A percentile compares a stretch with the other conserved stretches of the same genome.
These are phyloP conservation scores for Epinotia ramella DNA, from an alignment of 2,888 invertebrate species.

Conservation along the genomic window DNA sequence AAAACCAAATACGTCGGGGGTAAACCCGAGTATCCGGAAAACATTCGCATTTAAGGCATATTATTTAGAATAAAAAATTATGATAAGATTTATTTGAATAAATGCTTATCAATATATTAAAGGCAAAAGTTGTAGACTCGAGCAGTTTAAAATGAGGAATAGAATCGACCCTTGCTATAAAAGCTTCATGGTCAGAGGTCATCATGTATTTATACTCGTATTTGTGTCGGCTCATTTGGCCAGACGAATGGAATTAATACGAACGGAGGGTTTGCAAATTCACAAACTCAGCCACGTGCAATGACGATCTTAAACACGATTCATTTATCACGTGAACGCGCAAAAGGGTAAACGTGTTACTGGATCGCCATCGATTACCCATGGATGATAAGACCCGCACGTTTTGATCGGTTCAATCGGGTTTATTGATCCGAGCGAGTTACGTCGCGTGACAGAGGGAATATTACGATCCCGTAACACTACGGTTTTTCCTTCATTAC, in stretches of 20 bases:
- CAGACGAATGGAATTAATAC: constrained; percentile 6
- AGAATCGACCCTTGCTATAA: too few relatives aligned
- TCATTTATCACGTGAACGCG: constrained; percentile 42
- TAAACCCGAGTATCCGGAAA: too few relatives aligned
- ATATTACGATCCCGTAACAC: constrained; percentile 24
- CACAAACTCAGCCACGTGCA: constrained; percentile 24
- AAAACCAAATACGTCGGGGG: too few relatives aligned
- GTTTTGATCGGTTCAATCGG: constrained; percentile 40
- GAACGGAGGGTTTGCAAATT: constrained; percentile 1
- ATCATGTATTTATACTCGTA: too few relatives aligned
- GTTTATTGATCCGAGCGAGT: constrained; percentile 39
- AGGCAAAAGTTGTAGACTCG: too few relatives aligned
- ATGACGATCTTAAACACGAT: constrained; percentile 28
- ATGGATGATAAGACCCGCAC: constrained; percentile 42
- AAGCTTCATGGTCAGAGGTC: too few relatives aligned
- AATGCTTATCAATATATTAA: too few relatives aligned
- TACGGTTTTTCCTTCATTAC: constrained; percentile 8
- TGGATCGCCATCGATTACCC: constrained; percentile 43
- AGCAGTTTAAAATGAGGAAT: too few relatives aligned
- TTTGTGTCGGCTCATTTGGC: background rate
- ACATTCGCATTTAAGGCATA: too few relatives aligned
- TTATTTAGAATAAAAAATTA: too few relatives aligned
- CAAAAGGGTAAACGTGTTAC: constrained; percentile 41
- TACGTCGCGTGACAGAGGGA: constrained; percentile 37
- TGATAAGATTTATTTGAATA: too few relatives aligned